Evolutionary conservation across 2,113 vertebrate species (phyloP).

Genomic region (Pygoscelis antarcticus): DNA sequence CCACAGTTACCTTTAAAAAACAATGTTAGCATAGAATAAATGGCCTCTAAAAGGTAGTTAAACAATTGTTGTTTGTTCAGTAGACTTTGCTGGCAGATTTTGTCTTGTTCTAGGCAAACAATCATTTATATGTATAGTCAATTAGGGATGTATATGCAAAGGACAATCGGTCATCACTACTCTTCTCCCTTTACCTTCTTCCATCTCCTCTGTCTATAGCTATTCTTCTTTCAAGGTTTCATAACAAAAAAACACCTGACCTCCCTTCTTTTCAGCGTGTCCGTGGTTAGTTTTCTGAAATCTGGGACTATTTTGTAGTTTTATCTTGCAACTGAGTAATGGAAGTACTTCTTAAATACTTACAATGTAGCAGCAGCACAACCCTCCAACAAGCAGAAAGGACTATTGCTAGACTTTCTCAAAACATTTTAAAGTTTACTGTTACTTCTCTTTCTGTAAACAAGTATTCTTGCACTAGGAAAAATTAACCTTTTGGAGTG

Average conservation of each 20-base stretch:
- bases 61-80: neutral
- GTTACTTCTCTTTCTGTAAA: neutral
- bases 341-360: neutral
- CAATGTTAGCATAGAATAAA: neutral
- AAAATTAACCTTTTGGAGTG: neutral
- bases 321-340: neutral
- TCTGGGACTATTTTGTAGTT: neutral
- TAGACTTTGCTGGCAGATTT: neutral
- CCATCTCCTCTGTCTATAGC: neutral
- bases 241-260: neutral
- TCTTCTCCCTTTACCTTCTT: neutral
- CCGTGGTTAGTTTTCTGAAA: neutral
- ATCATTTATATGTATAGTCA: neutral
- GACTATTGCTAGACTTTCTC: neutral
- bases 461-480: neutral
- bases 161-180: neutral
- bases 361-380: neutral
- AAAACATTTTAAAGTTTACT: neutral
- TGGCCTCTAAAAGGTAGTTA: neutral
- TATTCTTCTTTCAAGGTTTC: neutral
- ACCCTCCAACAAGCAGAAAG: neutral
- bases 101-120: neutral
- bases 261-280: neutral
- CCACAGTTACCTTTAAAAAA: neutral
- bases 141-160: neutral